Evolutionary conservation across 2,113 vertebrate species (phyloP).

Genomic region (Rhombomys opimus): DNA sequence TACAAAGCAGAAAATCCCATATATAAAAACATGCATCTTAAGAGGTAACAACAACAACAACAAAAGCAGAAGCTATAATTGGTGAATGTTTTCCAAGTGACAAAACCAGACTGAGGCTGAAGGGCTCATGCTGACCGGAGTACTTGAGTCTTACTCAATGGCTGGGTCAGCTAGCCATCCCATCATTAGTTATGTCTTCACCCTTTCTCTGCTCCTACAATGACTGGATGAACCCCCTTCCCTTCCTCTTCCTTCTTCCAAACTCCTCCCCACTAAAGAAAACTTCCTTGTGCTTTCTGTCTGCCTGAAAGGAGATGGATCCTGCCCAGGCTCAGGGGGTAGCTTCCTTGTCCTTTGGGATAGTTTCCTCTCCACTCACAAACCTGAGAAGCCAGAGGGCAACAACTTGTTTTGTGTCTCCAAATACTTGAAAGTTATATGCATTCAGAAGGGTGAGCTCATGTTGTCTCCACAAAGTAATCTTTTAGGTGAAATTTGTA

Average conservation of each 20-base stretch:
- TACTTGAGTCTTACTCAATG: not conserved
- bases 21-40: not conserved
- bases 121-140: no score
- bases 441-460: not conserved
- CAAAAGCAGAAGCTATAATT: not conserved
- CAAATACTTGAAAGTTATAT: not conserved
- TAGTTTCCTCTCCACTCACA: not conserved
- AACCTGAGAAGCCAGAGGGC: not conserved
- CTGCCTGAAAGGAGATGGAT: not conserved
- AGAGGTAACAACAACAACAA: not conserved
- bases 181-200: not conserved
- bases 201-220: not conserved
- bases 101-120: not conserved
- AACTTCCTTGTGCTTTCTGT: not conserved
- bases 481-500: not conserved
- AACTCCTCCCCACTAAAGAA: not conserved
- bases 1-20: not conserved
- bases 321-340: not conserved
- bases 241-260: not conserved
- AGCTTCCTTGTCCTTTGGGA: not conserved
- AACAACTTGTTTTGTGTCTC: not conserved
- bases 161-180: not conserved
- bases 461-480: not conserved
- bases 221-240: not conserved
- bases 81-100: not conserved